Evolutionary conservation across 1,140 invertebrate species (phyloP), one percentile per base, ranked within the genome.

Genomic region (Orchesella cincta): DNA sequence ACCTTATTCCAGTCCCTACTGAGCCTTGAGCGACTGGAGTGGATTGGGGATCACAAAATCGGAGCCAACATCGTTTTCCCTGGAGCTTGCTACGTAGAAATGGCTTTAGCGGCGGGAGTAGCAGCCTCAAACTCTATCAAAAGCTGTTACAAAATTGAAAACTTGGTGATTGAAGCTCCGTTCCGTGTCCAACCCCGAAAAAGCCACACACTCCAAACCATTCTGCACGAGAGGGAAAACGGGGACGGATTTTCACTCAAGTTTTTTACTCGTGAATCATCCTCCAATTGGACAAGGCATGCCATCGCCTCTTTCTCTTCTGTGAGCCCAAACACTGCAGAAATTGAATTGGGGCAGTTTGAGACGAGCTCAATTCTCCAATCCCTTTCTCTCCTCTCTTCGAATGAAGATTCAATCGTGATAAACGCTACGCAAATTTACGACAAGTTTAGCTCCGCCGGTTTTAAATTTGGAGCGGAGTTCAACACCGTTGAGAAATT

Each of bases 81-180:
- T 0, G 79, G 70, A 26, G 79, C 79, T 1, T 57, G 71, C 18
- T 77, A 74, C 33, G 14, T 80, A n/a, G 79, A 80, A 62, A 70
- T 64, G 36, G 26, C 75, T 31, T 26, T 80, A 1, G 52, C 39
- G 2, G 76, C 79, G 39, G 79, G 79, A 33, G 8, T 14, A 2
- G 62, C n/a, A 16, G 23, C 62, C 1, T 29, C 33, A 12, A 29
- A 67, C 62, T 31, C 28, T 31, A 29, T 3, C 2, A 29, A 33
- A 12, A 14, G 5, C 28, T 12, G 62, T 14, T 33, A 2, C 12
- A 8, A 67, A 31, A n/a, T 79, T 14, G 75, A 74, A 57, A 67
- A 79, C 34, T 73, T 79, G 3, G 46, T 33, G 34, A 73, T 79
- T 26, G 75, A 76, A 52, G 74, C 78, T n/a, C 74, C 78, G 0